Percentiles rank a stretch among this genome's conserved stretches.
phyloP scores from a whole-genome alignment of 2,888 invertebrate genomes.

The Drosophila nr. perissopoda region DNA sequence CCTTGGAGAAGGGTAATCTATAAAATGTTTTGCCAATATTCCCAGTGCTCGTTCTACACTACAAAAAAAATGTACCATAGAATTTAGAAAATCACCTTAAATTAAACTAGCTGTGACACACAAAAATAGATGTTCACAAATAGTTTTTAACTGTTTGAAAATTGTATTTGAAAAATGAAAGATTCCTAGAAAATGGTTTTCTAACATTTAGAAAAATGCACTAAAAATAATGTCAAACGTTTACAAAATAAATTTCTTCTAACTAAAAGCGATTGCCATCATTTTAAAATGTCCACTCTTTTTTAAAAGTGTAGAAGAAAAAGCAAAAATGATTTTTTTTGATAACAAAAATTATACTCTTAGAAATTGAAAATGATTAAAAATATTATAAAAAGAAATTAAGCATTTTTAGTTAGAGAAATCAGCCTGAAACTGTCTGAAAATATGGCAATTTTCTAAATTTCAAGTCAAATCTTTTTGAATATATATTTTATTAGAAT shows the following conservation, averaged over 20 bases:
- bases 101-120: neutral
- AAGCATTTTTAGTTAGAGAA: neutral
- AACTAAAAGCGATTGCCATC: neutral
- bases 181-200: neutral
- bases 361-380: neutral
- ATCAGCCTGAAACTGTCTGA: neutral
- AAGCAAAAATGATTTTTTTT: neutral
- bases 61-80: no score
- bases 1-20: neutral
- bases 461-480: neutral
- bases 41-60: neutral
- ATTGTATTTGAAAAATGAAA: neutral
- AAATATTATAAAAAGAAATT: neutral
- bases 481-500: neutral
- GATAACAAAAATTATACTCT: neutral
- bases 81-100: neutral
- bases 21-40: neutral
- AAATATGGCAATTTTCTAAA: neutral
- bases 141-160: neutral
- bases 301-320: neutral
- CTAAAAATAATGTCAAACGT: neutral
- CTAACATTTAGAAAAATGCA: neutral
- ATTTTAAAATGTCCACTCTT: neutral
- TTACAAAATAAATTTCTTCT: neutral
- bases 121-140: neutral